Conservation (phyloP, 2,113 vertebrate genomes). For the Neopipo cinnamomea region DNA sequence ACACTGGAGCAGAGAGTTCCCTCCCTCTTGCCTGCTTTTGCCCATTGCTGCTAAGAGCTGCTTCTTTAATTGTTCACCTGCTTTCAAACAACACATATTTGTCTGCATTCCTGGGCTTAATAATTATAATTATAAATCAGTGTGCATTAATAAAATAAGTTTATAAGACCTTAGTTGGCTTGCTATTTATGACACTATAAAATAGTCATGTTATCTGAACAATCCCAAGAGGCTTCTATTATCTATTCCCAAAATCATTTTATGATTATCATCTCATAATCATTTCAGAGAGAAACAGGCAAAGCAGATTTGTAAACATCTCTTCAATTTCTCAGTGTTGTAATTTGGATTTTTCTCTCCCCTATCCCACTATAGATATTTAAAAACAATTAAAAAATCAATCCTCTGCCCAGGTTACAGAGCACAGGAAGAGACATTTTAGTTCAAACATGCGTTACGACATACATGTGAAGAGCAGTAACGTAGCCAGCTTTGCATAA, state of each 20-base stretch:
- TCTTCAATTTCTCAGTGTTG: background rate
- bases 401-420: background rate
- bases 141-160: constrained; percentile 44
- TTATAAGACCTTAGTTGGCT: constrained; percentile 24
- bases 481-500: background rate
- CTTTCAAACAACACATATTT: constrained; percentile 16
- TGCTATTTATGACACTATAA: constrained; percentile 39
- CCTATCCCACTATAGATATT: background rate
- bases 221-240: constrained; percentile 33
- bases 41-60: background rate
- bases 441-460: background rate
- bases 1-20: background rate
- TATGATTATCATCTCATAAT: constrained; percentile 22
- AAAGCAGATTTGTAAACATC: background rate
- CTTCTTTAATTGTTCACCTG: constrained; percentile 7
- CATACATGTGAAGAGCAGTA: background rate
- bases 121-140: constrained; percentile 57
- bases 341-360: background rate
- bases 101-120: constrained; percentile 11
- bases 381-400: background rate
- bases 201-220: constrained; percentile 2
- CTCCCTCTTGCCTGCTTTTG: background rate
- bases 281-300: constrained; percentile 24
- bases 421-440: background rate
- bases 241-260: constrained; percentile 18